phyloP scores from a whole-genome alignment of 2,113 vertebrate genomes.

The Ranitomeya imitator region DNA sequence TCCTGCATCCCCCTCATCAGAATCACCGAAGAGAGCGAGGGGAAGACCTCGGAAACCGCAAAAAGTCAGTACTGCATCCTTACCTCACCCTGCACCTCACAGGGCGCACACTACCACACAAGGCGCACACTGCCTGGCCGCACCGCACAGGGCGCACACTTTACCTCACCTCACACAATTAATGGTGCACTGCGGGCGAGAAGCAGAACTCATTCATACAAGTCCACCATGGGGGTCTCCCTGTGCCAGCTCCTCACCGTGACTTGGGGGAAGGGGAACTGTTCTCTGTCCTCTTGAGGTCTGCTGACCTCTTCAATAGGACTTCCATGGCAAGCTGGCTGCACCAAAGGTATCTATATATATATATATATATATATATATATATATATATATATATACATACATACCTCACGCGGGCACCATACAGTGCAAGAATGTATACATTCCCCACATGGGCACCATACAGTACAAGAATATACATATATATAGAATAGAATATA shows the following conservation, averaged over 20 bases:
- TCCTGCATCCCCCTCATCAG: slow-evolving; percentile 81
- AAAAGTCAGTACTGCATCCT: slow-evolving; percentile 81
- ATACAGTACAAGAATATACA: too few species aligned
- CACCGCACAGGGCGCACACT: not conserved
- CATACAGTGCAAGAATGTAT: too few species aligned
- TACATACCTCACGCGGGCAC: too few species aligned
- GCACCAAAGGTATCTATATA: too few species aligned
- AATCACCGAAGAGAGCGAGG: slow-evolving; percentile 89
- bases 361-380: too few species aligned
- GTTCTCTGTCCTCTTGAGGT: not conserved
- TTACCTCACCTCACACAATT: not conserved
- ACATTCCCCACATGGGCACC: too few species aligned
- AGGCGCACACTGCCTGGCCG: not conserved
- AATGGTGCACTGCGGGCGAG: not conserved
- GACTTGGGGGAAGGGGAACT: not conserved
- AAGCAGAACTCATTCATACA: slow-evolving; percentile 26
- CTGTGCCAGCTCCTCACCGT: not conserved
- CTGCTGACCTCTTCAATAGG: too few species aligned
- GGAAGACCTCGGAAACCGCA: slow-evolving; percentile 92
- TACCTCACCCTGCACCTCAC: slow-evolving; percentile 38
- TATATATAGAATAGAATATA: too few species aligned
- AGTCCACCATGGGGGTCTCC: not conserved
- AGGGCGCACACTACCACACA: slow-evolving; percentile 13
- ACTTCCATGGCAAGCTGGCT: too few species aligned
- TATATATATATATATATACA: too few species aligned